A percentile compares a stretch with the other conserved stretches of the same genome.
These are phyloP conservation scores for Callosobruchus maculatus DNA, from an alignment of 2,888 invertebrate genomes.

Conservation along the genomic window DNA sequence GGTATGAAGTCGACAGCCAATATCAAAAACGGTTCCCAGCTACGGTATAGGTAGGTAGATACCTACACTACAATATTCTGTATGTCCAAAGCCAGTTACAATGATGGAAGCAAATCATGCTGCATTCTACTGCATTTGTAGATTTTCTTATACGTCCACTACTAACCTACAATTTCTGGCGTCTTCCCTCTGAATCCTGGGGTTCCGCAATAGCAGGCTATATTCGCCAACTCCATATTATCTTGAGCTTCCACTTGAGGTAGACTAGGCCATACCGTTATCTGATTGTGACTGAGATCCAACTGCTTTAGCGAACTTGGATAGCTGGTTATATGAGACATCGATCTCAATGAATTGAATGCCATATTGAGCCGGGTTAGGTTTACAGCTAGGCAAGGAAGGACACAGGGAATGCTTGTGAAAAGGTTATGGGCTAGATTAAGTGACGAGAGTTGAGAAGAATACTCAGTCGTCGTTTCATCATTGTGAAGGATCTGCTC, in stretches of 20 bases:
- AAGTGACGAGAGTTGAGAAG: constrained; percentile 68
- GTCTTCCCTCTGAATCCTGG: constrained; percentile 38
- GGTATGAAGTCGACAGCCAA: too few species aligned
- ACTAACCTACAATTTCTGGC: constrained; percentile 41
- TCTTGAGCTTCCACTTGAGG: constrained; percentile 64
- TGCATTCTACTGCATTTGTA: too few species aligned
- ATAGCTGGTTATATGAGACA: constrained; percentile 87
- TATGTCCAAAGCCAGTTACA: too few species aligned
- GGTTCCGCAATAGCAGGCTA: constrained; percentile 60
- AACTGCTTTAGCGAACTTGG: constrained; percentile 86
- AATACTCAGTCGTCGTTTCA: constrained; percentile 55
- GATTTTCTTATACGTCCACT: too few species aligned
- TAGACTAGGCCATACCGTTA: constrained; percentile 84
- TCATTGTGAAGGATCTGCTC: constrained; percentile 61
- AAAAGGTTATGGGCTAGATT: constrained; percentile 92
- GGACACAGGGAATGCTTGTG: constrained; percentile 77
- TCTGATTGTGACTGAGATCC: constrained; percentile 89
- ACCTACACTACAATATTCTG: too few species aligned
- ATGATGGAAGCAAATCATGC: too few species aligned
- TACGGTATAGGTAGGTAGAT: too few species aligned
- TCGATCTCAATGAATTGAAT: constrained; percentile 75
- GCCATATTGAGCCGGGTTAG: constrained; percentile 87
- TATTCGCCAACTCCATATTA: constrained; percentile 62
- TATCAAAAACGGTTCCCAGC: too few species aligned
- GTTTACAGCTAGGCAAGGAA: constrained; percentile 87